Conservation (phyloP, 2,888 invertebrate genomes). For the Dasysyrphus albostriatus region DNA sequence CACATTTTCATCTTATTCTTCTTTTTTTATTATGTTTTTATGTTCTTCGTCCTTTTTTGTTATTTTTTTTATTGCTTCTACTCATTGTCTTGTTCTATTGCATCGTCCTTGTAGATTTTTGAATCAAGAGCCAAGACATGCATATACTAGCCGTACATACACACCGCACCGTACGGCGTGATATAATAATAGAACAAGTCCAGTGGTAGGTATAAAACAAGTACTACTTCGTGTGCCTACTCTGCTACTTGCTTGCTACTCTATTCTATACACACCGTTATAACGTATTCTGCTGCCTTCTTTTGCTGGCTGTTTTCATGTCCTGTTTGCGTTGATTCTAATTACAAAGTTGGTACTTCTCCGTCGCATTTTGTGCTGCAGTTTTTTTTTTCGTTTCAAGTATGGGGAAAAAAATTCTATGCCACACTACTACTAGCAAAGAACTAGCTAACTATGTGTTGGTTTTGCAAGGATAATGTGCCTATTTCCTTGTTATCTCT, state of each 20-base stretch:
- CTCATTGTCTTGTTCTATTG: conserved; percentile 74
- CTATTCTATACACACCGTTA: conserved; percentile 30
- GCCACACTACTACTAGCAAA: conserved; percentile 13
- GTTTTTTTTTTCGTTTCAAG: conserved; percentile 35
- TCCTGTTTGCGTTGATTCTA: conserved; percentile 75
- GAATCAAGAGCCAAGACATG: conserved; percentile 74
- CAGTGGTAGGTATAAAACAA: conserved; percentile 38
- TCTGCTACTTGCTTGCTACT: conserved; percentile 23
- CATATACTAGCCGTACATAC: conserved; percentile 41
- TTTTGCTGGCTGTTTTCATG: conserved; percentile 62
- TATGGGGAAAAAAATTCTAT: conserved; percentile 9
- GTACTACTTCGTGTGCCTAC: conserved; percentile 42
- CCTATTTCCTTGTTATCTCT: conserved; percentile 73
- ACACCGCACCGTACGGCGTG: background rate
- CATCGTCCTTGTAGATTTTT: conserved; percentile 73
- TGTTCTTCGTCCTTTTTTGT: conserved; percentile 37
- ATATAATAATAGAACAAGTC: conserved; percentile 48
- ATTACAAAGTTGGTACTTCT: conserved; percentile 74
- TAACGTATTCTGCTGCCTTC: conserved; percentile 5
- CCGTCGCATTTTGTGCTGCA: conserved; percentile 73
- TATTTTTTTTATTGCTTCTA: conserved; percentile 30
- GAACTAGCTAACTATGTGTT: conserved; percentile 23
- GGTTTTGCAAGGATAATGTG: conserved; percentile 67
- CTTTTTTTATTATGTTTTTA: conserved; percentile 38
- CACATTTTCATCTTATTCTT: conserved; percentile 14